These are phyloP conservation scores for Drosophila neoperkinsi DNA, from an alignment of 2,888 invertebrate species.

Conservation along the genomic window DNA sequence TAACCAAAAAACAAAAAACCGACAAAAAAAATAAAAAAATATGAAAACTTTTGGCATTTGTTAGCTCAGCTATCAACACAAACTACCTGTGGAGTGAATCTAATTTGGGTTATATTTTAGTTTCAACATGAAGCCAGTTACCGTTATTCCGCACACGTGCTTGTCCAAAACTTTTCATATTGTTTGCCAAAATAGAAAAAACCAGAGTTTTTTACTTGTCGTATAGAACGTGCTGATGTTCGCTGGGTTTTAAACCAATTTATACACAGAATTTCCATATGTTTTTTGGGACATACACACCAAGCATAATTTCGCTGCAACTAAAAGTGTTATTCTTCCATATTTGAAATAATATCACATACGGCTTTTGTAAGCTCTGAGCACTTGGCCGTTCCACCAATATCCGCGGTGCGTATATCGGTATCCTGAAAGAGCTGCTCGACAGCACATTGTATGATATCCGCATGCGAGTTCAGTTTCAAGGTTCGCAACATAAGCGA, in stretches of 20 bases:
- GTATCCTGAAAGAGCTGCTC: conserved; percentile 92
- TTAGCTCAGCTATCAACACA: conserved; percentile 17
- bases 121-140: conserved; percentile 23
- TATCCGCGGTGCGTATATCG: conserved; percentile 95
- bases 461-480: conserved; percentile 92
- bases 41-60: conserved; percentile 29
- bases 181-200: not conserved
- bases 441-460: conserved; percentile 92
- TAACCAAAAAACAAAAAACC: conserved; percentile 12
- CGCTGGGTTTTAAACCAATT: not conserved
- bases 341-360: conserved; percentile 40
- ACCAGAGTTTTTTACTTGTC: not conserved
- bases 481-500: conserved; percentile 96
- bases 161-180: conserved; percentile 14
- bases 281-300: not conserved
- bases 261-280: not conserved
- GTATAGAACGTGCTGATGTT: not conserved
- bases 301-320: not conserved
- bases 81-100: conserved; percentile 50
- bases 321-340: not conserved
- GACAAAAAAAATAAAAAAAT: not conserved
- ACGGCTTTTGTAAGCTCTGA: conserved; percentile 96
- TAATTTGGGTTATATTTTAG: conserved; percentile 35
- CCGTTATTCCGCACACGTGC: conserved; percentile 12
- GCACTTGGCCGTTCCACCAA: conserved; percentile 92